Conservation (phyloP, 2,797 vertebrate species). For the Clamator glandarius region DNA sequence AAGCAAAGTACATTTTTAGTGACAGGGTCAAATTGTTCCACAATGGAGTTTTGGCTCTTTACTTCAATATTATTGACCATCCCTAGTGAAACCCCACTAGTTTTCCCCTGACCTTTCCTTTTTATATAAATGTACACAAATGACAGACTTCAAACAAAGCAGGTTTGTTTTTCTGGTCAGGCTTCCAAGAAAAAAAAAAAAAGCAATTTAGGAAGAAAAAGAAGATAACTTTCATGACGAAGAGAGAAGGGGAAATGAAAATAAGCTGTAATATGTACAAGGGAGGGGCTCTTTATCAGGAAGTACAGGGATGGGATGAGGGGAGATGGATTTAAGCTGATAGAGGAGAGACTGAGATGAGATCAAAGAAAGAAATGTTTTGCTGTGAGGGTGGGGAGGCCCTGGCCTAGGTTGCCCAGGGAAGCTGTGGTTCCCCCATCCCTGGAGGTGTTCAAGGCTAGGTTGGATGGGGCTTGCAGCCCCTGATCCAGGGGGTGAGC, state of each 20-base stretch:
- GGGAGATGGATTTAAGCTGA: too few species aligned
- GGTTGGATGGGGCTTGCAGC: too few species aligned
- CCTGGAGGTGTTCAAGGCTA: too few species aligned
- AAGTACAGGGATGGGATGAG: too few species aligned
- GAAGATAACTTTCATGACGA: background rate
- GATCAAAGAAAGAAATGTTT: too few species aligned
- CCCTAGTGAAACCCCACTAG: background rate
- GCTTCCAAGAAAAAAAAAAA: background rate
- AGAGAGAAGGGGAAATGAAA: background rate
- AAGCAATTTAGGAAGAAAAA: background rate
- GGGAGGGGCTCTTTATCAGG: too few species aligned
- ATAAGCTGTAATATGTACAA: background rate
- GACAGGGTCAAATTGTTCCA: background rate
- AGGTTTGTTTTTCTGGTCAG: too few species aligned
- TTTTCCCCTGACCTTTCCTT: background rate
- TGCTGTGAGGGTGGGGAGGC: too few species aligned
- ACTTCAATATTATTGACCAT: background rate
- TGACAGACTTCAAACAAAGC: background rate
- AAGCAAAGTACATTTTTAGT: background rate
- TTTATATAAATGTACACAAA: background rate
- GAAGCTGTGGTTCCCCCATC: too few species aligned
- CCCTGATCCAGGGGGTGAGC: too few species aligned
- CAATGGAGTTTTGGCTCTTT: background rate
- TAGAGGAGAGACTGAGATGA: too few species aligned
- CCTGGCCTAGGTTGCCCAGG: too few species aligned